These are phyloP conservation scores for Plumapathes pennacea DNA, from an alignment of 92 coral and sea anemone genomes.

Conservation along the genomic window DNA sequence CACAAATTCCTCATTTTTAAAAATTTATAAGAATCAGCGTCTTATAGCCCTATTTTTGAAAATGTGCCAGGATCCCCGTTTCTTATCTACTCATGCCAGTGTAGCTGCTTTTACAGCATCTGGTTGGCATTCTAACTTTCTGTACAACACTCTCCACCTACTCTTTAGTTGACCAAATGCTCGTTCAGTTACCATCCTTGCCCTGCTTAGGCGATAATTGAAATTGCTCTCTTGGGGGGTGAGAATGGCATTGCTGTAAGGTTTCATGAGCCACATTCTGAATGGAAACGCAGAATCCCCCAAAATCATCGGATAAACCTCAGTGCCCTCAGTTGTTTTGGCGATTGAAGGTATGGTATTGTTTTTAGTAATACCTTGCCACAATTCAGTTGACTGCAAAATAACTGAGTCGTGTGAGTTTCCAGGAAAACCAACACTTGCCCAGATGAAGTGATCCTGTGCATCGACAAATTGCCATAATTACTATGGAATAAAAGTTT, in stretches of 20 bases:
- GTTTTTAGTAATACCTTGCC: slow-evolving; percentile 35
- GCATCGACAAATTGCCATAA: slow-evolving; percentile 34
- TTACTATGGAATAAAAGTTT: slow-evolving; percentile 18
- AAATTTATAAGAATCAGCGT: too few relatives aligned
- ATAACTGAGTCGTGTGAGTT: slow-evolving; percentile 32
- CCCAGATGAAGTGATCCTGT: slow-evolving; percentile 19
- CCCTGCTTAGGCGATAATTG: slow-evolving; percentile 29
- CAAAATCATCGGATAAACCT: slow-evolving; percentile 16
- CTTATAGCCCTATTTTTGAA: too few relatives aligned
- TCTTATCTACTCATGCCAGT: too few relatives aligned
- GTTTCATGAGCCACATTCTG: slow-evolving; percentile 26
- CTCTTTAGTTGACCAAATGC: slow-evolving; percentile 28
- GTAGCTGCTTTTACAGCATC: slow-evolving; percentile 1
- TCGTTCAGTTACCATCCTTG: slow-evolving; percentile 31
- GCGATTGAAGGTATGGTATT: slow-evolving; percentile 9
- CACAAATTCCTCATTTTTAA: too few relatives aligned
- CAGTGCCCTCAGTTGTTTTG: slow-evolving; percentile 1
- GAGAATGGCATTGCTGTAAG: slow-evolving; percentile 9
- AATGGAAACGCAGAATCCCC: slow-evolving; percentile 28
- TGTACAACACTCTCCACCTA: slow-evolving; percentile 23
- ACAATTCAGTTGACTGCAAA: slow-evolving; percentile 24
- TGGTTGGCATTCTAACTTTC: slow-evolving; percentile 9
- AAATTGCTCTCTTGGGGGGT: slow-evolving; percentile 15
- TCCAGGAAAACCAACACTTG: slow-evolving; percentile 31
- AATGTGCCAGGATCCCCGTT: too few relatives aligned